Evolutionary conservation across 2,113 vertebrate genomes (phyloP), one percentile per base, ranked within the genome.

Genomic region (human): DNA sequence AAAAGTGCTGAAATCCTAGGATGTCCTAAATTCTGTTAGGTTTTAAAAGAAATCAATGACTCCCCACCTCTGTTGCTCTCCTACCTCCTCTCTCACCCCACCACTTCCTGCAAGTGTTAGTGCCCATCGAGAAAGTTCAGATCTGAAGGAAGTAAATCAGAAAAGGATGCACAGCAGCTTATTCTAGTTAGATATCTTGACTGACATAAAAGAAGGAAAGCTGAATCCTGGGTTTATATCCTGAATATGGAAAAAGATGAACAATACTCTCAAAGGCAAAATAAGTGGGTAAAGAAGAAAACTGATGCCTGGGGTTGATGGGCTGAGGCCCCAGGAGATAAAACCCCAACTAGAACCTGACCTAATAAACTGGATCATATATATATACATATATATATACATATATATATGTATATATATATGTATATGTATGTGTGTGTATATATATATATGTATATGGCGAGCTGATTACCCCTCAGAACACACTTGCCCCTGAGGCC

Each of bases 251-350:
- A 90, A 88, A 79, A 55, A 83, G 43, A 57, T 59, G 61, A 55
- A 18, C 23, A 17, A 0, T 48, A 38, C 3, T 82, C 50, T 89
- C 4, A n/a, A 50, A 83, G 57, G 57, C 16, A 25, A 98, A 97
- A 96, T 90, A 80, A 14, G 22, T 57, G 93, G 43, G 2, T 55
- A 45, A 90, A 97, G 84, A 89, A 82, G 88, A 57, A 5, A 81
- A 35, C 8, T 45, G 64, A 83, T 89, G 93, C 93, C 97, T 5
- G 22, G 55, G 93, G 96, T 72, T 35, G 84, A 86, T 82, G 52
- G 81, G 90, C 66, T 92, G 78, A 83, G 32, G 1, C 10, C 68
- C 43, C 22, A 32, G 3, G 30, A 92, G 38, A 68, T 45, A 73
- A 83, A 92, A 57, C 48, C 32, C 52, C 6, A 45, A 4, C 73